Evolutionary conservation across 2,113 vertebrate species (phyloP), one percentile per base, ranked within the genome.

Genomic region (Gorilla gorilla): DNA sequence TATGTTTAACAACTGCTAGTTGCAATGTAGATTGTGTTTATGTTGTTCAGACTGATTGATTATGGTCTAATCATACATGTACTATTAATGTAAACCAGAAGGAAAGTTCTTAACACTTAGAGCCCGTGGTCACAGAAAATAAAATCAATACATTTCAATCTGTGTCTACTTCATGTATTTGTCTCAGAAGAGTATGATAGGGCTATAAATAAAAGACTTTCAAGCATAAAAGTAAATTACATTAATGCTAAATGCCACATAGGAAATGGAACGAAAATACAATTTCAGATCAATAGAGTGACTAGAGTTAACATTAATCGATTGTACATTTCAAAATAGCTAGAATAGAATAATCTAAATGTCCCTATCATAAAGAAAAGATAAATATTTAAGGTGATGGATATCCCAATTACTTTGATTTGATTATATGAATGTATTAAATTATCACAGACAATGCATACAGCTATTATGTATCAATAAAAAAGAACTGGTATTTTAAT

Each of bases 191-290:
- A 61, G 14, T 52, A 43, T 83, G 17, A 30, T 64, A 50, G 25
- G 9, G 48, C 8, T 93, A 12, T 84, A 93, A 78, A 68, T 96
- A 90, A 93, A 78, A 90, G 18, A 11, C 11, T 79, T 90, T 86
- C 73, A 90, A 73, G 45, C 45, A 55, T 82, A n/a, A 92, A 87
- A 55, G 43, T 40, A 72, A 87, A 95, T 87, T 25, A 38, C 5
- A 30, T 82, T 57, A 92, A 25, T 40, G 55, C 76, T 45, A 89
- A 89, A 92, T 88, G 55, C 50, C 55, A 95, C 50, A 22, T 61
- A 73, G 43, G 25, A 80, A 87, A 27, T 61, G 20, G 16, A 95
- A 73, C 27, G 50, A 87, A 89, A 87, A 86, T 40, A 50, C 20
- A 92, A 73, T 84, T 72, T 86, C 64, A 85, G 30, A 81, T 76